phyloP scores from a whole-genome alignment of 2,113 vertebrate genomes.

The Lagopus leucura region DNA sequence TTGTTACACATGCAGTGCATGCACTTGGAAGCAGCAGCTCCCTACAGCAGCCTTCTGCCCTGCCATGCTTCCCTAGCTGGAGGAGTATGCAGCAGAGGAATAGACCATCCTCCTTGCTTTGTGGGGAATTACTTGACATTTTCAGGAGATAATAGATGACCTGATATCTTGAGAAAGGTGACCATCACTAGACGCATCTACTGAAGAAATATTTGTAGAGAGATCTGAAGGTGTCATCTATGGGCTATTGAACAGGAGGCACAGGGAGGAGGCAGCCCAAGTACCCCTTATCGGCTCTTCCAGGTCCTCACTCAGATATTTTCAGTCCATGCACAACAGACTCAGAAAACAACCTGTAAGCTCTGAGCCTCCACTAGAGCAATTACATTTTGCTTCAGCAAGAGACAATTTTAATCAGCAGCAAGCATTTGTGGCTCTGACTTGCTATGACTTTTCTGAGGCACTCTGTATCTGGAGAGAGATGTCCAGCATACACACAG shows the following conservation, averaged over 20 bases:
- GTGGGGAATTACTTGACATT: accelerated
- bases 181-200: accelerated
- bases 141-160: not conserved
- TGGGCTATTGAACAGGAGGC: not conserved
- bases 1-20: accelerated
- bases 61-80: accelerated
- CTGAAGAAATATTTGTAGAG: not conserved
- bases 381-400: not conserved
- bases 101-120: accelerated
- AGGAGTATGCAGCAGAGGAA: accelerated
- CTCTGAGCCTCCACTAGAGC: not conserved
- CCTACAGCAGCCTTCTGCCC: accelerated
- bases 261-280: not conserved
- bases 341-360: not conserved
- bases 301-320: not conserved
- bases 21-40: accelerated
- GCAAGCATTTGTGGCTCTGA: not conserved
- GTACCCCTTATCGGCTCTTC: not conserved
- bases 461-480: not conserved
- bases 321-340: not conserved
- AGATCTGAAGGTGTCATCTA: not conserved
- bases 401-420: not conserved
- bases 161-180: not conserved
- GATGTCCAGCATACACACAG: not conserved
- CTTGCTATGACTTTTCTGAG: not conserved